Evolutionary conservation across 1,140 invertebrate genomes (phyloP).

Genomic region (Cydia fagiglandana): DNA sequence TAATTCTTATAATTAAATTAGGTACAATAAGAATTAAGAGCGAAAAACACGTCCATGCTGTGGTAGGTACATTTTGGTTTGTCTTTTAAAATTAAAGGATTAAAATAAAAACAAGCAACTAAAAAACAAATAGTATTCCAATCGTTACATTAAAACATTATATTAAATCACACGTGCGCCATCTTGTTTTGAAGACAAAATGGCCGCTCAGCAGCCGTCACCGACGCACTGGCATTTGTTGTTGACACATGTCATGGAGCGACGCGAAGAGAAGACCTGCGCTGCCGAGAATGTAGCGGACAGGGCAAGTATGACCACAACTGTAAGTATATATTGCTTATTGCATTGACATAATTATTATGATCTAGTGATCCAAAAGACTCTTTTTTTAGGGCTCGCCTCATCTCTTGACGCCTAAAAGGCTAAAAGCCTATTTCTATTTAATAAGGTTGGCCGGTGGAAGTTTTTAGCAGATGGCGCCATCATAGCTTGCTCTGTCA

Average conservation of each 20-base stretch:
- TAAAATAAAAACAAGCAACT: not conserved
- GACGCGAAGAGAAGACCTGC: not conserved
- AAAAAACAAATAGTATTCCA: not conserved
- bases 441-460: too few relatives aligned
- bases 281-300: not conserved
- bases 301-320: not conserved
- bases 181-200: not conserved
- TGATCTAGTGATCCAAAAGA: too few relatives aligned
- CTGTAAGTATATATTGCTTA: not conserved
- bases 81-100: not conserved
- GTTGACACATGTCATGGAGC: conserved; percentile 11
- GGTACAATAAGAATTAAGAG: too few relatives aligned
- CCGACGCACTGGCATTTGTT: conserved; percentile 5
- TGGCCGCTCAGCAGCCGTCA: conserved; percentile 17
- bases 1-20: too few relatives aligned
- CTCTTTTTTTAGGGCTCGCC: too few relatives aligned
- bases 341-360: too few relatives aligned
- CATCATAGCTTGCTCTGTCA: too few relatives aligned
- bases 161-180: not conserved
- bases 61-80: too few relatives aligned
- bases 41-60: too few relatives aligned
- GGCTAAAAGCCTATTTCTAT: too few relatives aligned
- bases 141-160: not conserved
- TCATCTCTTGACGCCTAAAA: too few relatives aligned
- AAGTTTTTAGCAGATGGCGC: too few relatives aligned